Conservation (phyloP, 2,888 invertebrate species). For the Pollenia angustigena region DNA sequence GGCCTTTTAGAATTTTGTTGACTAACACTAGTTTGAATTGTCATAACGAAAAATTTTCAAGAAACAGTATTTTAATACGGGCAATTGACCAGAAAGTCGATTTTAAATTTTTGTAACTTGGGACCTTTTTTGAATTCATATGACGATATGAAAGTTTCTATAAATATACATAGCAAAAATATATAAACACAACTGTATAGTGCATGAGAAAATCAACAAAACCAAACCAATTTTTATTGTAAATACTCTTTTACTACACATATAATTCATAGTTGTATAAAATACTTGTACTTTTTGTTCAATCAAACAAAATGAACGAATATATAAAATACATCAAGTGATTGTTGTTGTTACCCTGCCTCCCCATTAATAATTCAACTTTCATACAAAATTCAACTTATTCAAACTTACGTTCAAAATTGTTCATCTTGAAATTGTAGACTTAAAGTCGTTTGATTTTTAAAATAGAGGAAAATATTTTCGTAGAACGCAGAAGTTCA, state of each 20-base stretch:
- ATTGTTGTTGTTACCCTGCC: not conserved
- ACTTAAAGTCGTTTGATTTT: conserved; percentile 40
- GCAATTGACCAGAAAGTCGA: too few relatives aligned
- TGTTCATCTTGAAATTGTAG: conserved; percentile 6
- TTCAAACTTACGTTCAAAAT: not conserved
- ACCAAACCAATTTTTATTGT: conserved; percentile 64
- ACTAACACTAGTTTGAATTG: too few relatives aligned
- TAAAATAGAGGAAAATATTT: not conserved
- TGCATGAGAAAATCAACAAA: conserved; percentile 37
- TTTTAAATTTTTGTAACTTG: too few relatives aligned
- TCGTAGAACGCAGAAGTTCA: not conserved
- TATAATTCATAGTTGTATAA: conserved; percentile 45
- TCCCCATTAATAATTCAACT: conserved; percentile 43
- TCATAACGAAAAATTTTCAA: too few relatives aligned
- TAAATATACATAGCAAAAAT: too few relatives aligned
- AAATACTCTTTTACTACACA: conserved; percentile 41
- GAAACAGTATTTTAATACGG: too few relatives aligned
- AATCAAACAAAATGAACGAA: conserved; percentile 21
- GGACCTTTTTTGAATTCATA: too few relatives aligned
- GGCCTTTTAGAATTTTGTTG: too few relatives aligned
- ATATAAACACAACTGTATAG: too few relatives aligned
- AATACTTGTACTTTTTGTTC: conserved; percentile 8
- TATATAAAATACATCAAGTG: conserved; percentile 33
- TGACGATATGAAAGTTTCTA: too few relatives aligned
- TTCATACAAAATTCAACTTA: conserved; percentile 1